Conservation (phyloP, 2,888 invertebrate genomes). For the Candidula unifasciata region DNA sequence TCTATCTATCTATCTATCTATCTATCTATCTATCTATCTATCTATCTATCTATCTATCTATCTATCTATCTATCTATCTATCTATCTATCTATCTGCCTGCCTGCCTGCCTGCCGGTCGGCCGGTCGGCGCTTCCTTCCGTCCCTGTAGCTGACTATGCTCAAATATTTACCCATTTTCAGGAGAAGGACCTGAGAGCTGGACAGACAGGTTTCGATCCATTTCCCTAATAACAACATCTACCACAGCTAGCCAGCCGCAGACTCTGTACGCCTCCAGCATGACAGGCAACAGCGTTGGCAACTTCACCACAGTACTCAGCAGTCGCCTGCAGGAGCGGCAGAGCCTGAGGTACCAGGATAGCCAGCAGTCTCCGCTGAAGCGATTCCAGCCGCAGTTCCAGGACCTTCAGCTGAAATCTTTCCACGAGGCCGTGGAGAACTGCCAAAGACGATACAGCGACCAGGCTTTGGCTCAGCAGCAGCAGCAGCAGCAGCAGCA, state of each 20-base stretch:
- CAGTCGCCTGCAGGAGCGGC: slow-evolving; percentile 37
- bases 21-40: too few relatives aligned
- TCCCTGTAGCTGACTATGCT: too few relatives aligned
- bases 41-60: too few relatives aligned
- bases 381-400: neutral
- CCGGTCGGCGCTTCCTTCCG: too few relatives aligned
- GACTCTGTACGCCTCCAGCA: neutral
- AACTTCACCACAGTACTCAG: slow-evolving; percentile 28
- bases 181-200: neutral
- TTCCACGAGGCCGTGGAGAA: slow-evolving; percentile 31
- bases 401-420: slow-evolving; percentile 1
- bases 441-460: slow-evolving; percentile 26
- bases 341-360: neutral
- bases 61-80: too few relatives aligned
- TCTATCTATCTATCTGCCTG: too few relatives aligned
- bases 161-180: neutral
- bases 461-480: slow-evolving; percentile 18
- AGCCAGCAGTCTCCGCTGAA: neutral
- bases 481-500: slow-evolving; percentile 1
- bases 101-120: too few relatives aligned
- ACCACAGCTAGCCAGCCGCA: neutral
- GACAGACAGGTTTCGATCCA: neutral
- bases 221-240: neutral
- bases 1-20: too few relatives aligned
- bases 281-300: neutral